Evolutionary conservation across 2,888 invertebrate species (phyloP).

Genomic region (Rhimphoctona megacephalus): DNA sequence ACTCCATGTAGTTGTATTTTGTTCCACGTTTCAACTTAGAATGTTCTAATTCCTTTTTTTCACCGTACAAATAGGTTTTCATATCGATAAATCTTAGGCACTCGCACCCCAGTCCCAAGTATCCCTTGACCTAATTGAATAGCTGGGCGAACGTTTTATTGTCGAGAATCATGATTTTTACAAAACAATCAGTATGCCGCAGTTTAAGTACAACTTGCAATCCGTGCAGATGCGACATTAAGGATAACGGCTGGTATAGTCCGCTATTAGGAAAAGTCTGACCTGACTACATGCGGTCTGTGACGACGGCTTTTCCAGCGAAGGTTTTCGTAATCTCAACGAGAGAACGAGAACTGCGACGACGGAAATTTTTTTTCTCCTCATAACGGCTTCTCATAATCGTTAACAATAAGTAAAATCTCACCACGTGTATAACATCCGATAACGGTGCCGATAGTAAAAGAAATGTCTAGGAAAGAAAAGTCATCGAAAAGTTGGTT

Average conservation of each 20-base stretch:
- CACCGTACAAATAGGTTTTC: not conserved
- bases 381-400: constrained; percentile 27
- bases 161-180: constrained; percentile 14
- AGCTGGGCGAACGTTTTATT: not conserved
- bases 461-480: not conserved
- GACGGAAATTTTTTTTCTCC: not conserved
- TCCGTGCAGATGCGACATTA: constrained; percentile 52
- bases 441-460: not conserved
- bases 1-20: no score
- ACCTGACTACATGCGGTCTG: constrained; percentile 1
- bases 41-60: no score
- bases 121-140: not conserved
- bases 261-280: constrained; percentile 17
- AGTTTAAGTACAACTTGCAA: not conserved
- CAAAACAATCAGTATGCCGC: constrained; percentile 9
- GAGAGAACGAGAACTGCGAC: constrained; percentile 14
- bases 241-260: constrained; percentile 41
- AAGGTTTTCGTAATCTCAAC: constrained; percentile 35
- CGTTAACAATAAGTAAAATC: constrained; percentile 31
- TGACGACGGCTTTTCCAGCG: constrained; percentile 41
- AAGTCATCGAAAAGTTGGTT: not conserved
- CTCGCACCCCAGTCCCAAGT: not conserved
- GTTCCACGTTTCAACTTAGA: no score
- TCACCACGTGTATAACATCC: not conserved
- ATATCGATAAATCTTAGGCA: not conserved